A percentile compares a stretch with the other conserved stretches of the same genome.
These are phyloP conservation scores for Opisthocomus hoazin DNA, from an alignment of 2,113 vertebrate species.

Conservation along the genomic window DNA sequence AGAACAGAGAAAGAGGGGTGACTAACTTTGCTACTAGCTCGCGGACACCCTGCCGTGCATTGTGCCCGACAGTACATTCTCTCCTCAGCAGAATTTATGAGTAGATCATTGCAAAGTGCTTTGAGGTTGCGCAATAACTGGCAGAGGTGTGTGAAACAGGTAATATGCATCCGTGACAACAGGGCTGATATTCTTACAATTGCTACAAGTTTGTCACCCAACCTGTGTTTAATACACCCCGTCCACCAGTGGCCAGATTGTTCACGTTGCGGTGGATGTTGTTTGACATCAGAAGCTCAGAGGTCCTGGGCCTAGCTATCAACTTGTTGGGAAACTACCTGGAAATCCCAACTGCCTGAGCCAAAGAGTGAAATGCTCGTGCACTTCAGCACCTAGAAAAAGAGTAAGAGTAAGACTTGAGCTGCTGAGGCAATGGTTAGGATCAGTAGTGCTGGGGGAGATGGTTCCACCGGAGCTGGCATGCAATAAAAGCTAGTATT, in stretches of 20 bases:
- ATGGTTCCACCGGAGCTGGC: rapidly evolving
- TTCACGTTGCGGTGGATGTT: neutral
- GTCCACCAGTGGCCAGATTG: rapidly evolving
- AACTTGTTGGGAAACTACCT: neutral
- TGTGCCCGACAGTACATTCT: rapidly evolving
- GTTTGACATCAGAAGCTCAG: neutral
- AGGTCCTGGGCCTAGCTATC: neutral
- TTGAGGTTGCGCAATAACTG: rapidly evolving
- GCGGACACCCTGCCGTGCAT: rapidly evolving
- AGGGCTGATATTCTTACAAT: neutral
- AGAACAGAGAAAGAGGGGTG: neutral
- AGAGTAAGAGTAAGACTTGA: rapidly evolving
- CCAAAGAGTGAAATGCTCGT: neutral
- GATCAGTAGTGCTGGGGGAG: neutral
- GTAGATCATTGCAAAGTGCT: neutral
- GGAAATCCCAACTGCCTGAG: neutral
- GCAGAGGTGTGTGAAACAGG: rapidly evolving
- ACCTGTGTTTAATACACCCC: neutral
- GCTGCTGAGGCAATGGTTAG: neutral
- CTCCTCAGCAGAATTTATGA: neutral
- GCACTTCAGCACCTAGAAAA: neutral
- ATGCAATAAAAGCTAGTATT: neutral
- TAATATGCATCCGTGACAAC: rapidly evolving
- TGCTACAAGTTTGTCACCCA: neutral
- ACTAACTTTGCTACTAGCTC: neutral